Evolutionary conservation across 1,140 invertebrate genomes (phyloP).

Genomic region (Scylla paramamosain): DNA sequence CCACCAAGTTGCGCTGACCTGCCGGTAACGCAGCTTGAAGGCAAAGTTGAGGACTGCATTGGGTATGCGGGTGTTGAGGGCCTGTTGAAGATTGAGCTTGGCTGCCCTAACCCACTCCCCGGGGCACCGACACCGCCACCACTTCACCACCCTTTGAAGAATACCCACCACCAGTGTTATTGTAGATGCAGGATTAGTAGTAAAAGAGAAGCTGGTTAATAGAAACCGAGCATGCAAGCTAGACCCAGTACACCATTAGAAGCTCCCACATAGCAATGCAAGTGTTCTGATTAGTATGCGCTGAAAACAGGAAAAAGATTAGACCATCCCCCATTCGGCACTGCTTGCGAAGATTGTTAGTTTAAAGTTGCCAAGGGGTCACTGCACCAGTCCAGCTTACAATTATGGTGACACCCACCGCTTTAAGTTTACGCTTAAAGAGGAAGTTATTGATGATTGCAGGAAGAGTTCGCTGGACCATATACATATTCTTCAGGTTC

Average conservation of each 20-base stretch:
- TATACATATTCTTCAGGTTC: conserved; percentile 89
- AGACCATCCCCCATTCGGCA: not conserved
- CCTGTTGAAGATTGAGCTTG: conserved; percentile 94
- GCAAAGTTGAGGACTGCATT: conserved; percentile 93
- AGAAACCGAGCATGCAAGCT: conserved; percentile 38
- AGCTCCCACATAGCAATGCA: conserved; percentile 43
- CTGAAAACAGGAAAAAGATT: not conserved
- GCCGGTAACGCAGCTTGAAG: conserved; percentile 85
- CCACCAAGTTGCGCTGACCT: conserved; percentile 77
- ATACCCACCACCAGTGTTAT: conserved; percentile 53
- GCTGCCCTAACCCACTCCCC: conserved; percentile 88
- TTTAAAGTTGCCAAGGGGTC: conserved; percentile 49
- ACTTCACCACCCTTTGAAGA: conserved; percentile 85
- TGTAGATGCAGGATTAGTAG: conserved; percentile 59
- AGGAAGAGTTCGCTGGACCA: conserved; percentile 90
- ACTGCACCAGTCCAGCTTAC: conserved; percentile 66
- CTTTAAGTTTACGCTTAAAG: conserved; percentile 90
- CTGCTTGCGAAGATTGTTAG: conserved; percentile 10
- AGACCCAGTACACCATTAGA: conserved; percentile 54
- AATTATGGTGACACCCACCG: conserved; percentile 83
- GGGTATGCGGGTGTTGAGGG: conserved; percentile 91
- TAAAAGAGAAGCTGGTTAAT: conserved; percentile 37
- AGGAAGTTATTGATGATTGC: conserved; percentile 93
- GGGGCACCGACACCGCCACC: conserved; percentile 93
- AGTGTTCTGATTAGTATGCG: not conserved